Evolutionary conservation across 2,888 invertebrate species (phyloP).

Genomic region (Heliconius erato): DNA sequence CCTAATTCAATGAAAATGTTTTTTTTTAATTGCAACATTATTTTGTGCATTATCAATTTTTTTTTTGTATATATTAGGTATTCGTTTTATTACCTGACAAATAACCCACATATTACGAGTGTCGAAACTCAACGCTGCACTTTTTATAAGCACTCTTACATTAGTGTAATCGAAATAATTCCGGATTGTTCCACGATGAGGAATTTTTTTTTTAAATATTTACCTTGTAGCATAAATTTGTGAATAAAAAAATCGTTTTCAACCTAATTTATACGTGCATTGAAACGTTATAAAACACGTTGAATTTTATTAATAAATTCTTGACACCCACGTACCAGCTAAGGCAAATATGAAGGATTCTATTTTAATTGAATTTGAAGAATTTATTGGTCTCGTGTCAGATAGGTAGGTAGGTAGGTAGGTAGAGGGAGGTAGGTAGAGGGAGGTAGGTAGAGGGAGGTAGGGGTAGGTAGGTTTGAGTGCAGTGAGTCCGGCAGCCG

Average conservation of each 20-base stretch:
- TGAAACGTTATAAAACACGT: not conserved
- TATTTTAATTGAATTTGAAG: conserved; percentile 16
- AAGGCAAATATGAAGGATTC: conserved; percentile 11
- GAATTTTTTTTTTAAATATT: not conserved
- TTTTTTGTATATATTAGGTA: not conserved
- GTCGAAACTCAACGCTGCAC: not conserved
- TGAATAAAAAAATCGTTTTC: not conserved
- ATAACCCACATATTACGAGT: not conserved
- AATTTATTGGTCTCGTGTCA: conserved; percentile 9
- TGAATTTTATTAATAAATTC: conserved; percentile 3
- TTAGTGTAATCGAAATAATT: not conserved
- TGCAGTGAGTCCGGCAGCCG: not conserved
- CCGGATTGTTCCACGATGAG: not conserved
- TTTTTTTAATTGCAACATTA: too few relatives aligned
- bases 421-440: not conserved
- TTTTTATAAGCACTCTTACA: not conserved
- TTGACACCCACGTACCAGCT: not conserved
- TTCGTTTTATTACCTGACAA: not conserved
- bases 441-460: not conserved
- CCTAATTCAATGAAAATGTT: too few relatives aligned
- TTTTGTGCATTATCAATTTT: too few relatives aligned
- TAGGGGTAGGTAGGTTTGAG: not conserved
- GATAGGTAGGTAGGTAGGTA: not conserved
- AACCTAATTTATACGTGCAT: not conserved
- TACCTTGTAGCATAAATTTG: not conserved